These are phyloP conservation scores for Leucophora obtusa DNA, from an alignment of 2,888 invertebrate species.

Conservation along the genomic window DNA sequence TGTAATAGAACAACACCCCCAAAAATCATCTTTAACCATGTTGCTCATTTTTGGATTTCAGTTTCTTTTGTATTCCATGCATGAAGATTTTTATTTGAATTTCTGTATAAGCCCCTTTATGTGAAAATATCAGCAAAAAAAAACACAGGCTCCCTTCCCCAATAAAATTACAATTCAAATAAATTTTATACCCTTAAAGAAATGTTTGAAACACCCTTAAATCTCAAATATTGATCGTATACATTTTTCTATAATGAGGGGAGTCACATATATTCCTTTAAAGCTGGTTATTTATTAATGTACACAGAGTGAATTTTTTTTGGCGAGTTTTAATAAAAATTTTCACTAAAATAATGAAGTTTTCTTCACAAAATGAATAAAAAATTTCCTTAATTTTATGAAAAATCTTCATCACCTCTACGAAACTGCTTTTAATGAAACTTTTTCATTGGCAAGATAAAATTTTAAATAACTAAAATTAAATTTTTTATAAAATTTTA, in stretches of 20 bases:
- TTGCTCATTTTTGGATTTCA: conserved; percentile 46
- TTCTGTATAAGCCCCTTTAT: background rate
- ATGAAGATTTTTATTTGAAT: background rate
- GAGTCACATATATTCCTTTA: background rate
- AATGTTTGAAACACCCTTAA: background rate
- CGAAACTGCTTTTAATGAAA: too few species aligned
- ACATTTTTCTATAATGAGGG: background rate
- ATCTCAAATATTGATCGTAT: background rate
- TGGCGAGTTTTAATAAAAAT: too few species aligned
- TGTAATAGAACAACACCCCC: background rate
- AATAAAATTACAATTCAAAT: background rate
- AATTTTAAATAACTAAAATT: too few species aligned
- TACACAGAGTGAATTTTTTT: too few species aligned
- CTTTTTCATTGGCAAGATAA: too few species aligned
- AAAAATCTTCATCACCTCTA: too few species aligned
- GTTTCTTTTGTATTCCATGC: background rate
- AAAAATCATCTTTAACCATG: conserved; percentile 24
- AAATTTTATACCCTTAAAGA: background rate
- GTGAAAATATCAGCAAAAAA: background rate
- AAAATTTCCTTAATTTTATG: too few species aligned
- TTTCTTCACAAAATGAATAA: too few species aligned
- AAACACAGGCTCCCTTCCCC: background rate
- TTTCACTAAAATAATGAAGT: too few species aligned
- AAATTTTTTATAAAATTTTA: too few species aligned
- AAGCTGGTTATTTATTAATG: background rate